phyloP scores from a whole-genome alignment of 2,797 vertebrate genomes.

The Macropus fuliginosus region DNA sequence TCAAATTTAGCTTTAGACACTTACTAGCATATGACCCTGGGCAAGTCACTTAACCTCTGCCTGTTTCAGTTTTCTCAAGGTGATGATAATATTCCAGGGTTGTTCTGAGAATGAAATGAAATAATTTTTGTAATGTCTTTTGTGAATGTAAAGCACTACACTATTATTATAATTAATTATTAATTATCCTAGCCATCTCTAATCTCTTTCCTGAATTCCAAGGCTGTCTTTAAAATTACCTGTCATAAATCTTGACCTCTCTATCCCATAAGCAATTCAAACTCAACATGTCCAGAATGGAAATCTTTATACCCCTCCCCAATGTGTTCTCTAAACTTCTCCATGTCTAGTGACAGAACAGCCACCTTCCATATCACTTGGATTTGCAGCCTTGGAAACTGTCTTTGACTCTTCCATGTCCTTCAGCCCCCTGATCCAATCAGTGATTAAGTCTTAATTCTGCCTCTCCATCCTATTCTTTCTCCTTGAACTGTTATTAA shows the following conservation, averaged over 20 bases:
- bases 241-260: not conserved
- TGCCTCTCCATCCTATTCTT: no score
- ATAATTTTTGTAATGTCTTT: no score
- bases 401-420: not conserved
- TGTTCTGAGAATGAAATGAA: not conserved
- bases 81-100: no score
- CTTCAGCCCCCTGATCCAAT: not conserved
- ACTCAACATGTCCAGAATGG: not conserved
- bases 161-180: not conserved
- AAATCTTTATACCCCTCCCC: not conserved
- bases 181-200: not conserved
- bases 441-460: not conserved
- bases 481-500: no score
- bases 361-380: not conserved
- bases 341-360: not conserved
- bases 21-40: not conserved
- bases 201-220: not conserved
- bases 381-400: not conserved
- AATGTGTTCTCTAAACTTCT: no score
- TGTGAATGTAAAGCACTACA: no score
- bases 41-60: not conserved
- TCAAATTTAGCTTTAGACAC: not conserved
- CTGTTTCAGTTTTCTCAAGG: not conserved
- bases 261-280: not conserved
- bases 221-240: not conserved